phyloP scores from a whole-genome alignment of 1,140 invertebrate genomes.

The Drosophila novamexicana region DNA sequence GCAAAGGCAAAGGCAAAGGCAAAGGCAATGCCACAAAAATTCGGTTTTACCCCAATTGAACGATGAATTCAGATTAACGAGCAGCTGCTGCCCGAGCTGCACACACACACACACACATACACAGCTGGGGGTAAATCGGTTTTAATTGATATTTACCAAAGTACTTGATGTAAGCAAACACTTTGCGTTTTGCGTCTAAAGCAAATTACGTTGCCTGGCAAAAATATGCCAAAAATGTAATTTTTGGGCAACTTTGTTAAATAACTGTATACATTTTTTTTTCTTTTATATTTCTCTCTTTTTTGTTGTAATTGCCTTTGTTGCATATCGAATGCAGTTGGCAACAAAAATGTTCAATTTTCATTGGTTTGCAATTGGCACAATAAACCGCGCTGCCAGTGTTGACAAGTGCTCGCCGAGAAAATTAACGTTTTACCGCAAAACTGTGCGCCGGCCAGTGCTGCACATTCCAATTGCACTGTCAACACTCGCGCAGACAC shows the following conservation, averaged over 20 bases:
- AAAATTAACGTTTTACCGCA: conserved; percentile 81
- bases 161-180: conserved; percentile 78
- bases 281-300: conserved; percentile 7
- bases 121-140: conserved; percentile 65
- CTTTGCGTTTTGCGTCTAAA: conserved; percentile 67
- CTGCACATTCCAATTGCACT: conserved; percentile 72
- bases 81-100: conserved; percentile 26
- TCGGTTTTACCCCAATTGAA: conserved; percentile 51
- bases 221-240: conserved; percentile 3
- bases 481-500: conserved; percentile 62
- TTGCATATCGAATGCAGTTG: conserved; percentile 31
- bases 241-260: neutral
- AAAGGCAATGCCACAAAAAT: conserved; percentile 61
- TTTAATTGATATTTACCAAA: conserved; percentile 83
- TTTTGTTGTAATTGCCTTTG: neutral
- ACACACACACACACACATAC: conserved; percentile 6
- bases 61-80: conserved; percentile 65
- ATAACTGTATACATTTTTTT: conserved; percentile 1
- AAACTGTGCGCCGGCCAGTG: conserved; percentile 59
- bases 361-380: conserved; percentile 49
- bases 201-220: conserved; percentile 49
- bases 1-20: conserved; percentile 46
- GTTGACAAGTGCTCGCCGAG: conserved; percentile 78
- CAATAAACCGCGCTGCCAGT: conserved; percentile 65
- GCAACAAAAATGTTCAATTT: conserved; percentile 41